Evolutionary conservation across 2,113 vertebrate species (phyloP).

Genomic region (Axis porcinus): DNA sequence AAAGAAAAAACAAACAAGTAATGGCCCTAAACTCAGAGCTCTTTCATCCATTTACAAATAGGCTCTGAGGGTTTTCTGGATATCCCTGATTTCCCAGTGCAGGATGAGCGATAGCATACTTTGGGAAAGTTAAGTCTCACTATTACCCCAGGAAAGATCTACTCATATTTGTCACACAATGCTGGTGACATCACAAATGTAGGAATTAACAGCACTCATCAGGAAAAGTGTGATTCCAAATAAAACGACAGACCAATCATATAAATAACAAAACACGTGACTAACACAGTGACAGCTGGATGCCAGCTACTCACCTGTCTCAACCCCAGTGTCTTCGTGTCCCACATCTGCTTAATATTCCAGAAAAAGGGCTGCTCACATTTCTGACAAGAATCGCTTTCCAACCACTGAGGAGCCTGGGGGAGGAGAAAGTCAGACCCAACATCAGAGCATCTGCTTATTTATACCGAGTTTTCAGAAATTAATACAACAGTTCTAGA

Average conservation of each 20-base stretch:
- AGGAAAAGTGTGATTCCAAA: not conserved
- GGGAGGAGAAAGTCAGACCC: not conserved
- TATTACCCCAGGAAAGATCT: not conserved
- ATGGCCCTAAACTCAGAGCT: not conserved
- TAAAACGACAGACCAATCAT: not conserved
- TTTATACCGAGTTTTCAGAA: not conserved
- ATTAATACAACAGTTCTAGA: not conserved
- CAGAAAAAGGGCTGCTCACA: conserved; percentile 99
- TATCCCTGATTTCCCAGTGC: fast-evolving
- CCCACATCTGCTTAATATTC: conserved; percentile 99
- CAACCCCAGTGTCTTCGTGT: conserved; percentile 93
- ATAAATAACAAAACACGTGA: fast-evolving
- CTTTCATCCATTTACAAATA: not conserved
- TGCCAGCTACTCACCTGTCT: conserved; percentile 86
- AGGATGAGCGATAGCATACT: not conserved
- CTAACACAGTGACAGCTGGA: fast-evolving
- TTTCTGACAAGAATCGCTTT: conserved; percentile 98
- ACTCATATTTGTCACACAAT: not conserved
- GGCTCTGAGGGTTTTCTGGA: not conserved
- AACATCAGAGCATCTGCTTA: fast-evolving
- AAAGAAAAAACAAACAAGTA: not conserved
- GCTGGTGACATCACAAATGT: fast-evolving
- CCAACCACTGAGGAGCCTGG: conserved; percentile 96
- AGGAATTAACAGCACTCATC: not conserved
- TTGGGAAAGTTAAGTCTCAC: not conserved